These are phyloP conservation scores for Cyanoliseus patagonus DNA, from an alignment of 2,113 vertebrate species.

Conservation along the genomic window DNA sequence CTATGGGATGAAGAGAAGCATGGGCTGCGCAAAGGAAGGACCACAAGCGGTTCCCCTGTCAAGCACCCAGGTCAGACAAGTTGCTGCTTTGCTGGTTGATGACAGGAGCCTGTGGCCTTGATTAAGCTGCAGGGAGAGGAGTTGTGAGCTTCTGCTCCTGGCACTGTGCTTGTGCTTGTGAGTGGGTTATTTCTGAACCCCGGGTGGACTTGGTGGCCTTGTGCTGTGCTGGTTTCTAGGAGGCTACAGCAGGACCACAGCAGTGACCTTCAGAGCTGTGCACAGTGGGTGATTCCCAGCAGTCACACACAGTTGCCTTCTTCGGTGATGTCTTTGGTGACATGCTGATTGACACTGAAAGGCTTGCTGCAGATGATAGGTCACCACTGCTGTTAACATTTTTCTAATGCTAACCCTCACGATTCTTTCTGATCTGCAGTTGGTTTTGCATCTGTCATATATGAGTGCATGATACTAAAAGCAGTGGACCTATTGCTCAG, in stretches of 20 bases:
- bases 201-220: neutral
- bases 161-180: neutral
- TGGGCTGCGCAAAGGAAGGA: neutral
- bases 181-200: neutral
- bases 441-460: neutral
- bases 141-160: neutral
- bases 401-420: neutral
- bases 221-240: neutral
- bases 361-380: neutral
- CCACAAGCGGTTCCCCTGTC: fast-evolving
- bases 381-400: neutral
- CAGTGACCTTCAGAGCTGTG: neutral
- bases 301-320: neutral
- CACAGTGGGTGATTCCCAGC: neutral
- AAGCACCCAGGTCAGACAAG: no score
- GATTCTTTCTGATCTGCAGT: neutral
- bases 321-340: neutral
- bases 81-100: neutral
- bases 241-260: neutral
- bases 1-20: neutral
- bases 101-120: neutral
- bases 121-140: neutral
- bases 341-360: neutral
- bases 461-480: neutral
- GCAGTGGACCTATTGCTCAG: neutral